Evolutionary conservation across 2,888 invertebrate genomes (phyloP).

Genomic region (Ichneumoninae sp.): DNA sequence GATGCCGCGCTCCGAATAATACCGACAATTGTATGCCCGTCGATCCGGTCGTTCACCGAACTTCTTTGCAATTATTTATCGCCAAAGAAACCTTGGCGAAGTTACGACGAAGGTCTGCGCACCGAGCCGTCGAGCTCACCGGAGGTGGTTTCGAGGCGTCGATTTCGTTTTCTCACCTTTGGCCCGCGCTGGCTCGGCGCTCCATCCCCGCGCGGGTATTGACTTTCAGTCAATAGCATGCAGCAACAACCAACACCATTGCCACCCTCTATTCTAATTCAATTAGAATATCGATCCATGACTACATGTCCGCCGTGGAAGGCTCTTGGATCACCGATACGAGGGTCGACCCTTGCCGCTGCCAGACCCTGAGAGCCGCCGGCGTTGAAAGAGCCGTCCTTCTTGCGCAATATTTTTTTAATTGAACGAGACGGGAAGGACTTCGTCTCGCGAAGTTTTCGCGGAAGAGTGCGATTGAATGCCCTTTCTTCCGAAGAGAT

Average conservation of each 20-base stretch:
- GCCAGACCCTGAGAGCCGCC: not conserved
- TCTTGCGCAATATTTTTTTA: not conserved
- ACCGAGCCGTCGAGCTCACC: not conserved
- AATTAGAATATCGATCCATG: constrained; percentile 74
- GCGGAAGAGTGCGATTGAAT: not conserved
- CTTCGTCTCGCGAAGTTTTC: not conserved
- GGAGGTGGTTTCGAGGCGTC: constrained; percentile 52
- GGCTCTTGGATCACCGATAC: constrained; percentile 43
- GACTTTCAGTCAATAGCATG: constrained; percentile 67
- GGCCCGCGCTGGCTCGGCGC: constrained; percentile 40
- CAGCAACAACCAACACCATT: constrained; percentile 47
- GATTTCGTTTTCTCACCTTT: constrained; percentile 67
- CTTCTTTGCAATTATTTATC: constrained; percentile 1
- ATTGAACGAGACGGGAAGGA: constrained; percentile 1
- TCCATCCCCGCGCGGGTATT: constrained; percentile 61
- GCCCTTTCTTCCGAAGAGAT: not conserved
- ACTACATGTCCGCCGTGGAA: constrained; percentile 44
- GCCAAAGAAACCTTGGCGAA: not conserved
- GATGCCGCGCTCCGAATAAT: not conserved
- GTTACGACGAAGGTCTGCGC: not conserved
- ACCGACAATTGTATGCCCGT: not conserved
- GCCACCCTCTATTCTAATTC: constrained; percentile 73
- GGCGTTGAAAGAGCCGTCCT: not conserved
- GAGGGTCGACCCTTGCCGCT: not conserved
- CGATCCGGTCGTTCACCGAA: not conserved